Conservation (phyloP, 2,797 vertebrate genomes). For the Anniella stebbinsi region DNA sequence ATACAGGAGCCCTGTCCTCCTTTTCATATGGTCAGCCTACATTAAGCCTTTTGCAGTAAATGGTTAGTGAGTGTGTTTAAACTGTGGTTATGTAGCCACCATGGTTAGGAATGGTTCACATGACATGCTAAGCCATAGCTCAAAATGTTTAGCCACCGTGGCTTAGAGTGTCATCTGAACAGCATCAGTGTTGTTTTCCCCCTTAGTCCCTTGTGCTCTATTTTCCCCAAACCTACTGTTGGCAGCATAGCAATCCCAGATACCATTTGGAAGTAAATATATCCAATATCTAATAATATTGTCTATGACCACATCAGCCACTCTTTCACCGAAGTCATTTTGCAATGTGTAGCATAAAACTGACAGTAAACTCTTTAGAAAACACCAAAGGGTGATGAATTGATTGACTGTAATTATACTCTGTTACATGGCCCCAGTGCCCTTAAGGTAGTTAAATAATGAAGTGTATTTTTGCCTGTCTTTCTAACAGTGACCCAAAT, state of each 20-base stretch:
- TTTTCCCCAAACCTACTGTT: not conserved
- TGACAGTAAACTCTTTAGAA: not conserved
- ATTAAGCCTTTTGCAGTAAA: no score
- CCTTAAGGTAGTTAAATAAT: not conserved
- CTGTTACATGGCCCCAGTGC: not conserved
- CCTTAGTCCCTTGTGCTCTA: not conserved
- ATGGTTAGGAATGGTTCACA: no score
- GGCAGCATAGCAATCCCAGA: not conserved
- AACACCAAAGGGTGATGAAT: not conserved
- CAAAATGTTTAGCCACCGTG: no score
- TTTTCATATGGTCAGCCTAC: no score
- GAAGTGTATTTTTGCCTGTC: not conserved
- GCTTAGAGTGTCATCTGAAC: no score
- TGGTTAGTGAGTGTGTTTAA: no score
- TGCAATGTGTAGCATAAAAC: not conserved
- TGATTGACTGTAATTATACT: not conserved
- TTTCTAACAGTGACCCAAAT: slow-evolving; percentile 34
- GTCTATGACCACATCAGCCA: not conserved
- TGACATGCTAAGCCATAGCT: no score
- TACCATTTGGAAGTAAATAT: not conserved
- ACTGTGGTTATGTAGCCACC: no score
- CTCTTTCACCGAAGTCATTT: not conserved
- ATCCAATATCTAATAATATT: not conserved
- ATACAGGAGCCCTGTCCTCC: no score
- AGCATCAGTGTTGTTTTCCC: not conserved